Conservation (phyloP, 1,140 invertebrate genomes). For the Pogonomyrmex californicus region DNA sequence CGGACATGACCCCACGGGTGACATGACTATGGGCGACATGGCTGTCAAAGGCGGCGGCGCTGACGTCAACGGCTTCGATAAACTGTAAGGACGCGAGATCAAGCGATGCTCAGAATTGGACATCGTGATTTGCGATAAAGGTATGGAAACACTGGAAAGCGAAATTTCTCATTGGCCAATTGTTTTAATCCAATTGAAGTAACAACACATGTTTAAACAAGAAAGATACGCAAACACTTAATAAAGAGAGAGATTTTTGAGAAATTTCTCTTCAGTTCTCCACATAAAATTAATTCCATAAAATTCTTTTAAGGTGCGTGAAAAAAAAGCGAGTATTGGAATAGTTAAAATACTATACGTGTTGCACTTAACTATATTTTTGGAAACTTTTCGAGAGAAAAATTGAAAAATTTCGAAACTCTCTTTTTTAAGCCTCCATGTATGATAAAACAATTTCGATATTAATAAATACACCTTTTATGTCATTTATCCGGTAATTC, state of each 20-base stretch:
- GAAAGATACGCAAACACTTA: background rate
- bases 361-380: too few species aligned
- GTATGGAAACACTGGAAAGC: slow-evolving; percentile 11
- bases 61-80: slow-evolving; percentile 76
- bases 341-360: too few species aligned
- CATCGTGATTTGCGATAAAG: background rate
- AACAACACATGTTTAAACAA: background rate
- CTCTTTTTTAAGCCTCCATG: background rate
- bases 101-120: slow-evolving; percentile 15
- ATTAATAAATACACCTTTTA: background rate
- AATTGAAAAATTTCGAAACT: background rate
- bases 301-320: too few species aligned
- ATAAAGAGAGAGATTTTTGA: background rate
- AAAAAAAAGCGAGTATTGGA: too few species aligned
- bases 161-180: background rate
- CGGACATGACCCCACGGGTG: slow-evolving; percentile 73
- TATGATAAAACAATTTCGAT: background rate
- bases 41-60: slow-evolving; percentile 77
- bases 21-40: slow-evolving; percentile 82
- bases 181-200: too few species aligned
- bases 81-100: slow-evolving; percentile 58
- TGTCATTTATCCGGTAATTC: background rate
- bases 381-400: background rate
- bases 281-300: too few species aligned
- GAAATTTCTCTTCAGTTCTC: too few species aligned